Conservation (phyloP, 2,113 vertebrate genomes). For the Myrmecophaga tridactyla region DNA sequence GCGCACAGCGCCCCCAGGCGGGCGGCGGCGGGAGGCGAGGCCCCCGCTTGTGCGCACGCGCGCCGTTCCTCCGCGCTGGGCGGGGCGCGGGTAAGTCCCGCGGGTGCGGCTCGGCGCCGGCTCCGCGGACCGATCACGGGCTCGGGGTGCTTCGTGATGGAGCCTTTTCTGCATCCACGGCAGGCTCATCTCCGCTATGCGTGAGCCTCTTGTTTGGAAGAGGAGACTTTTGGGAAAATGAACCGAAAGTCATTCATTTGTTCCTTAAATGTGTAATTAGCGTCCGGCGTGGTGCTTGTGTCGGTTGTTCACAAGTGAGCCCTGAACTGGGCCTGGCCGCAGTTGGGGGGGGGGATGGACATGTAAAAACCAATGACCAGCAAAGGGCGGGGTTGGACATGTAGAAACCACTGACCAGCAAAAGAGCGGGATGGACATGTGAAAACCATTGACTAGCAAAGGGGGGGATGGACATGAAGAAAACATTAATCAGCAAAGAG, state of each 20-base stretch:
- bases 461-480: no score
- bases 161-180: background rate
- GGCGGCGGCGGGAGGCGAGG: background rate
- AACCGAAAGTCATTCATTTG: background rate
- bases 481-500: no score
- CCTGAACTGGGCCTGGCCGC: background rate
- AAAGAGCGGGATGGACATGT: no score
- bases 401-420: no score
- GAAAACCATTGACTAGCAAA: no score
- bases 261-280: background rate
- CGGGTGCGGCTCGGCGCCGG: no score
- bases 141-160: no score
- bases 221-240: background rate
- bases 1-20: background rate
- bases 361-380: no score
- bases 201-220: background rate
- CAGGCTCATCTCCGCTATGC: background rate
- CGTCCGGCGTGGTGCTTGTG: background rate
- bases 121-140: no score
- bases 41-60: background rate
- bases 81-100: accelerated
- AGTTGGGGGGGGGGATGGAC: no score
- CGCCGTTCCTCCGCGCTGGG: accelerated
- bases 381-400: no score
- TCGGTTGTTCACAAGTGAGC: background rate